Evolutionary conservation across 92 coral and sea anemone genomes (phyloP).

Genomic region (Bergia sp.): DNA sequence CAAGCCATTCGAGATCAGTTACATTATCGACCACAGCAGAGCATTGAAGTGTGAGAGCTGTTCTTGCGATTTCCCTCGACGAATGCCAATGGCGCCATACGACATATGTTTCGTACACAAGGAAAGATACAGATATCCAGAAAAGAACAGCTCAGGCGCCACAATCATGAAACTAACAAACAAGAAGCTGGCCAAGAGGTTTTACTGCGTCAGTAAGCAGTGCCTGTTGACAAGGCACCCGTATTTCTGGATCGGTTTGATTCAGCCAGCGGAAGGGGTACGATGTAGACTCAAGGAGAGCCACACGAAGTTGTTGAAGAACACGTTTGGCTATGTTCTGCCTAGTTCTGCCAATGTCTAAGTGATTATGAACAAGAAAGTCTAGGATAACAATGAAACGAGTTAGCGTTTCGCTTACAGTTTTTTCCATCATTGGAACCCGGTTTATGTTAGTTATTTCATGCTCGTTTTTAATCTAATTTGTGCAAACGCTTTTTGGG

Average conservation of each 20-base stretch:
- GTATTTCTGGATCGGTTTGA: neutral
- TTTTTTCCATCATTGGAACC: too few species aligned
- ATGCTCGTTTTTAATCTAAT: too few species aligned
- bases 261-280: too few species aligned
- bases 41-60: conserved; percentile 50
- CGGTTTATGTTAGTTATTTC: too few species aligned
- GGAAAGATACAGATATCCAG: conserved; percentile 60
- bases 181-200: conserved; percentile 5
- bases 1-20: conserved; percentile 48
- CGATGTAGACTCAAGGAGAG: too few species aligned
- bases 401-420: too few species aligned
- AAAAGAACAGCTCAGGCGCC: conserved; percentile 32
- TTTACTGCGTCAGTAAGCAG: conserved; percentile 5
- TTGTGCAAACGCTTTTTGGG: too few species aligned
- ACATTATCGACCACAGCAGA: conserved; percentile 22
- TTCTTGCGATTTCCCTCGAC: conserved; percentile 40
- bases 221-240: neutral
- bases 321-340: too few species aligned
- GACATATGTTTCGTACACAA: conserved; percentile 53
- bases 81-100: conserved; percentile 46
- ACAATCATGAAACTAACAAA: conserved; percentile 17
- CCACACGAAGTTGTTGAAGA: too few species aligned
- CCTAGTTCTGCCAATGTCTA: too few species aligned
- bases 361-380: too few species aligned
- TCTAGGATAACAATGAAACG: too few species aligned